Percentiles rank a stretch among this genome's conserved stretches.
Conservation (phyloP, 2,797 vertebrate species). For the Lutjanus argentimaculatus region DNA sequence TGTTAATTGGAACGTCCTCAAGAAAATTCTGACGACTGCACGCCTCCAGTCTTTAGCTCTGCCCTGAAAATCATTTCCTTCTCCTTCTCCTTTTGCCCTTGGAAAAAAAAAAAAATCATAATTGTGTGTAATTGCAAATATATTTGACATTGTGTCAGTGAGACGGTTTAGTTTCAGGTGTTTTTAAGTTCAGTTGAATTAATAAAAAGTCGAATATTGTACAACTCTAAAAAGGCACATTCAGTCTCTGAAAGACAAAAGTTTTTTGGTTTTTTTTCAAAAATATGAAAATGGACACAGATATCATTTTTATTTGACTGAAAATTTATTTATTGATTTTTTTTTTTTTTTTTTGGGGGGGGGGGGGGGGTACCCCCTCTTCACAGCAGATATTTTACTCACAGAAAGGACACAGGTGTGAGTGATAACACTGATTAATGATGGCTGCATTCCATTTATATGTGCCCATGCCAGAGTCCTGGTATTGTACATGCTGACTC, state of each 20-base stretch:
- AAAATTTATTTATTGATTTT: not conserved
- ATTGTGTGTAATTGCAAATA: slow-evolving; percentile 25
- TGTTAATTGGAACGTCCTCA: slow-evolving; percentile 29
- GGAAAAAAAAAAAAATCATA: slow-evolving; percentile 2
- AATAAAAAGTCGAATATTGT: not conserved
- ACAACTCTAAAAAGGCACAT: not conserved
- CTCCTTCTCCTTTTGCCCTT: slow-evolving; percentile 25
- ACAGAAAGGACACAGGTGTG: not conserved
- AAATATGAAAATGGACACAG: not conserved
- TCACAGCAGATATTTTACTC: not conserved
- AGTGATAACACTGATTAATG: not conserved
- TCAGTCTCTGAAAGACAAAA: not conserved
- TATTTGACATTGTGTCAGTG: slow-evolving; percentile 9
- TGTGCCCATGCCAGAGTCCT: not conserved
- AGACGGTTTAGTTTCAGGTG: not conserved
- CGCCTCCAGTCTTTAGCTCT: not conserved
- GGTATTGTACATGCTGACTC: not conserved
- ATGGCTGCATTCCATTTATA: not conserved
- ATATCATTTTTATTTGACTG: not conserved
- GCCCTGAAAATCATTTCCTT: slow-evolving; percentile 11
- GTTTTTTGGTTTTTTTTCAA: no score
- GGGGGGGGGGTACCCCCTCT: no score
- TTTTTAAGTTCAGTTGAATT: slow-evolving; percentile 19
- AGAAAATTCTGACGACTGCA: not conserved
- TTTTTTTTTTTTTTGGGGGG: no score